phyloP scores from a whole-genome alignment of 37 sponge, comb jelly and placozoan genomes.

The Crambe crambe region DNA sequence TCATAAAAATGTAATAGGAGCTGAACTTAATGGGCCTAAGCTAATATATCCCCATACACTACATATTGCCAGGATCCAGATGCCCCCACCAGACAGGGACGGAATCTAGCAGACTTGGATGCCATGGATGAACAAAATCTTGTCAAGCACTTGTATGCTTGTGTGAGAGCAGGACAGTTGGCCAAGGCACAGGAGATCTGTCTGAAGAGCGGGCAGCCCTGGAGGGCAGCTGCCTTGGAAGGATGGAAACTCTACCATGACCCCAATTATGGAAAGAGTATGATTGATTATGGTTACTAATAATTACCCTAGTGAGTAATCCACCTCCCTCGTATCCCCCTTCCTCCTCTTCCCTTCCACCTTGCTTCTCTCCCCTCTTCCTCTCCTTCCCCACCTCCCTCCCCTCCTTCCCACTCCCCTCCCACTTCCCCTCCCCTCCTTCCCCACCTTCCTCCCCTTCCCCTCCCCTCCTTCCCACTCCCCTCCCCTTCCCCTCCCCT shows the following conservation, averaged over 20 bases:
- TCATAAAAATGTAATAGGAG: too few relatives aligned
- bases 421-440: too few relatives aligned
- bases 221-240: slow-evolving; percentile 86
- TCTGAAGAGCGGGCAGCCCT: slow-evolving; percentile 75
- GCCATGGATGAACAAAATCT: slow-evolving; percentile 80
- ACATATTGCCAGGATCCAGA: slow-evolving; percentile 87
- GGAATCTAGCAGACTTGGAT: slow-evolving; percentile 76
- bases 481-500: too few relatives aligned
- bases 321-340: too few relatives aligned
- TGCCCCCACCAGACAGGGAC: slow-evolving; percentile 71
- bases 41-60: too few relatives aligned
- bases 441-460: too few relatives aligned
- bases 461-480: too few relatives aligned
- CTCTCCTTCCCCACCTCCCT: neutral
- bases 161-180: slow-evolving; percentile 88
- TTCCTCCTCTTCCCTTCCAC: neutral
- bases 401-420: too few relatives aligned
- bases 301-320: too few relatives aligned
- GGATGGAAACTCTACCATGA: slow-evolving; percentile 94
- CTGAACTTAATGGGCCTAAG: too few relatives aligned
- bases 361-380: neutral
- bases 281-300: slow-evolving; percentile 18
- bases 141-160: slow-evolving; percentile 72
- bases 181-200: slow-evolving; percentile 88
- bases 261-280: slow-evolving; percentile 77